These are phyloP conservation scores for Menidia beryllina DNA, from an alignment of 2,113 vertebrate genomes.

Conservation along the genomic window DNA sequence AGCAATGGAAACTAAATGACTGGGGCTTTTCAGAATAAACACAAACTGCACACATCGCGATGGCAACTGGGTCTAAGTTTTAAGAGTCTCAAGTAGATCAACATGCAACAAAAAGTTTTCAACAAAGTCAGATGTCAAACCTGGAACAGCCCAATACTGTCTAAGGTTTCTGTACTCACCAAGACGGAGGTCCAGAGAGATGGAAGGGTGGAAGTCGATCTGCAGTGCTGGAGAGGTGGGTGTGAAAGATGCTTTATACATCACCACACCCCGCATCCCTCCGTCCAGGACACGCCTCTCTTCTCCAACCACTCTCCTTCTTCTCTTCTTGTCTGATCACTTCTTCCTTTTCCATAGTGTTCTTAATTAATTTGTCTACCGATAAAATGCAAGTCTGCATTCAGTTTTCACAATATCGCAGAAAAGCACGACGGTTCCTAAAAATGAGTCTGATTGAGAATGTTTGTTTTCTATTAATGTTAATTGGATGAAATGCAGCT, in stretches of 20 bases:
- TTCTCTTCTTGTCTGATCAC: not conserved
- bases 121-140: not conserved
- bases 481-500: not conserved
- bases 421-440: not conserved
- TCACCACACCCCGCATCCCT: constrained; percentile 62
- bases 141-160: not conserved
- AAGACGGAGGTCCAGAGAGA: constrained; percentile 3
- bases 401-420: not conserved
- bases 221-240: constrained; percentile 36
- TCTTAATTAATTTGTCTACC: constrained; percentile 3
- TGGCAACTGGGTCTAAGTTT: accelerated
- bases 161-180: constrained; percentile 56
- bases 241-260: constrained; percentile 61
- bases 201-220: constrained; percentile 2
- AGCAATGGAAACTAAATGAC: not conserved
- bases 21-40: not conserved
- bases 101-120: not conserved
- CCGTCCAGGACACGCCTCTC: constrained; percentile 26
- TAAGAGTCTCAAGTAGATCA: not conserved
- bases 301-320: constrained; percentile 41
- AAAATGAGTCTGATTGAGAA: not conserved
- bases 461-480: not conserved
- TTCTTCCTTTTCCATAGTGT: constrained; percentile 3
- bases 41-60: not conserved
- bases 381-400: not conserved